Evolutionary conservation across 1,140 invertebrate species (phyloP), one percentile per base, ranked within the genome.

Genomic region (Drosophila rufa): DNA sequence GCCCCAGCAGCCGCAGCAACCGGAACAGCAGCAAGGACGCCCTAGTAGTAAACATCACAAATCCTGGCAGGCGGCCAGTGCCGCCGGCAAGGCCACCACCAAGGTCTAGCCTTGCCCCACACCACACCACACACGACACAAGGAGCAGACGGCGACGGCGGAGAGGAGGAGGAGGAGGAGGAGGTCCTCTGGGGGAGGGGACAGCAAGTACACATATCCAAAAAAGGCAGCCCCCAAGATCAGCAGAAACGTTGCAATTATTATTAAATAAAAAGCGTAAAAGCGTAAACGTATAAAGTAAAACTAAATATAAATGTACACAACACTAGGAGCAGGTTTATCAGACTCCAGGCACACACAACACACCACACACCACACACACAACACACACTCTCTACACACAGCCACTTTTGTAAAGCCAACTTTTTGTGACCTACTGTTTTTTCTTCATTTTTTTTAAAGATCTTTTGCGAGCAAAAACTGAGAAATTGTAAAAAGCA

Each of bases 1-100:
- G 9, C 58, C 30, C 1, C 22, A 25, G 22, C 58, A 58, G 8
- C 55, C 64, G 36, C 61, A 65, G 7, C 62, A 79, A 7, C 58
- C 30, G 36, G 59, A 70, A 17, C 56, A 67, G 7, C 73, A 51
- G 65, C 60, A 81, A 58, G 68, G 69, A 79, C 82, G 62, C 30
- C 79, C 57, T 65, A 73, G 70, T 60, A 74, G 70, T 74, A 86
- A 79, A 82, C 82, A 86, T 86, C 83, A 87, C 80, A 86, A 77
- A 82, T 86, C 79, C 60, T 83, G 82, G 80, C 79, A 86, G 65
- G 42, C 50, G 9, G 74, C 62, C 56, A 53, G 36, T 38, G 36
- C 40, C 81, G 61, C 61, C 33, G 51, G 66, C 58, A 87, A 87
- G 68, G 75, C 73, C 65, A 91, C 89, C 82, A 82, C 83, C 47